phyloP scores from a whole-genome alignment of 2,888 invertebrate genomes.

The Tolmerus cingulatus region DNA sequence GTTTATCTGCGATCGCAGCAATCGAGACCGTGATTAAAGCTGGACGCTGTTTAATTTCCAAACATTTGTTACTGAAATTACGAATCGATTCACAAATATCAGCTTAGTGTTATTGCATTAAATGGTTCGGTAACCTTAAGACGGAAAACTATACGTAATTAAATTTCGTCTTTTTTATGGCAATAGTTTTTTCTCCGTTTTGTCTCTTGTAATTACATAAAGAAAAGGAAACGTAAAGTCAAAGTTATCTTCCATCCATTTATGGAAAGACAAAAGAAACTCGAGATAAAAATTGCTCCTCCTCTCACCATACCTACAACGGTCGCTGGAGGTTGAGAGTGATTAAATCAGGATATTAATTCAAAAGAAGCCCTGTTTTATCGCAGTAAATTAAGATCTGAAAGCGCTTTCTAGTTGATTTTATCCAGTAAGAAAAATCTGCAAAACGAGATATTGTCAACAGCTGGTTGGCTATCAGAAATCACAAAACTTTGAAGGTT shows the following conservation, averaged over 20 bases:
- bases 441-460: too few species aligned
- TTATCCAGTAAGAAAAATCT: not conserved
- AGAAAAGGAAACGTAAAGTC: not conserved
- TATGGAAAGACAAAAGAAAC: not conserved
- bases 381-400: not conserved
- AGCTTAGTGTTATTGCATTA: not conserved
- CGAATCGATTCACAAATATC: not conserved
- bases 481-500: too few species aligned
- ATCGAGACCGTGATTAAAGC: not conserved
- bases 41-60: not conserved
- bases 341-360: not conserved
- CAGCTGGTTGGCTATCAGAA: too few species aligned
- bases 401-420: not conserved
- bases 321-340: not conserved
- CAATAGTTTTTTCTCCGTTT: not conserved
- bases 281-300: not conserved
- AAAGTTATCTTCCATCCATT: not conserved
- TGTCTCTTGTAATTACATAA: not conserved
- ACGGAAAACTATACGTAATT: not conserved
- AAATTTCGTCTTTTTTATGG: not conserved
- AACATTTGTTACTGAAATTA: not conserved
- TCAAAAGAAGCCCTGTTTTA: not conserved
- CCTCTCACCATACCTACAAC: not conserved
- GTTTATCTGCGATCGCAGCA: not conserved
- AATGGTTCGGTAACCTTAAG: not conserved